phyloP scores from a whole-genome alignment of 2,113 vertebrate genomes.

The Cichladusa arquata region DNA sequence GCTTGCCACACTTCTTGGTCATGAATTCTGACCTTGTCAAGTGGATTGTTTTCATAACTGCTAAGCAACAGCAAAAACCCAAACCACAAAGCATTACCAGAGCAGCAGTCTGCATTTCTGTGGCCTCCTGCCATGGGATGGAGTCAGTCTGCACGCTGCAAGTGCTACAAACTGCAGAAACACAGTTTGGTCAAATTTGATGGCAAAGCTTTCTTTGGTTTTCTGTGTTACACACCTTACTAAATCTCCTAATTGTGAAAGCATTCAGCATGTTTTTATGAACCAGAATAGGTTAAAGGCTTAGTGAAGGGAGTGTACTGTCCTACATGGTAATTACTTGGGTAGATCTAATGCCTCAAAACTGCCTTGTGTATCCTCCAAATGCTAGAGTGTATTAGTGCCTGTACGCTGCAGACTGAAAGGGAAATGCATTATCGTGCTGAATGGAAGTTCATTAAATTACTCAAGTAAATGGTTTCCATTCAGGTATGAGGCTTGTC shows the following conservation, averaged over 20 bases:
- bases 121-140: background rate
- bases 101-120: background rate
- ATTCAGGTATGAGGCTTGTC: background rate
- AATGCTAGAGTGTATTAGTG: background rate
- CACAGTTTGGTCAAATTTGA: background rate
- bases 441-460: background rate
- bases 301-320: background rate
- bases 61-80: background rate
- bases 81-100: background rate
- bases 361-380: background rate
- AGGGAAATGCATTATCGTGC: background rate
- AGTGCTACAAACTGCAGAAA: background rate
- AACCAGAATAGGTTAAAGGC: background rate
- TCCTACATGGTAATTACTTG: background rate
- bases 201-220: background rate
- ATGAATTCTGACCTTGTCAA: background rate
- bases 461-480: background rate
- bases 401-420: background rate
- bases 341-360: background rate
- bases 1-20: background rate
- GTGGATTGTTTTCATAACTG: conserved; percentile 6
- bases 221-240: background rate
- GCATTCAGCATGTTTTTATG: background rate
- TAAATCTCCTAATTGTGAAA: background rate
- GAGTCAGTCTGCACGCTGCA: background rate